These are phyloP conservation scores for Natrix natrix DNA, from an alignment of 2,797 vertebrate species.

Conservation along the genomic window DNA sequence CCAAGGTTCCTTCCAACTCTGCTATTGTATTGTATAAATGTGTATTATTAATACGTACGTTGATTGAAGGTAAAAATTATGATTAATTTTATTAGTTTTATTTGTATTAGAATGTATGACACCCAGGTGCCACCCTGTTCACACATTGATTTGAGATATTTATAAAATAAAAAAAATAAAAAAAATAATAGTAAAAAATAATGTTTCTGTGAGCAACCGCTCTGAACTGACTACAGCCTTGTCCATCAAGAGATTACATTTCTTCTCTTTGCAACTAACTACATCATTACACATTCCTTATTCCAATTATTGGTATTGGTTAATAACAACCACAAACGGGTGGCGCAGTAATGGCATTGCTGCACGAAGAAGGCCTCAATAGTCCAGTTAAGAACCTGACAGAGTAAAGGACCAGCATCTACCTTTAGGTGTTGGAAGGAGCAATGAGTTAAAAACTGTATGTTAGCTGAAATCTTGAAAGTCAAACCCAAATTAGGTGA, in stretches of 20 bases:
- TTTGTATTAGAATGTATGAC: too few relatives aligned
- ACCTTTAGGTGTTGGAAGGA: neutral
- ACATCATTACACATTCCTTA: neutral
- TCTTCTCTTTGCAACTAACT: neutral
- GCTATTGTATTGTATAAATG: too few relatives aligned
- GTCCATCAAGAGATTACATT: constrained; percentile 33
- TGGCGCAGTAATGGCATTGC: neutral
- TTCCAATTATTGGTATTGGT: neutral
- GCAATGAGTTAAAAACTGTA: neutral
- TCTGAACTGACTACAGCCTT: constrained; percentile 19
- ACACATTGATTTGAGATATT: too few relatives aligned
- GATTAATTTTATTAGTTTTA: too few relatives aligned
- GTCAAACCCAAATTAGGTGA: accelerated
- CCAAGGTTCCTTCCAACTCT: too few relatives aligned
- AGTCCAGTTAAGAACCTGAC: too few relatives aligned
- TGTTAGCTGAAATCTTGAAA: neutral
- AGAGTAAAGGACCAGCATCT: neutral
- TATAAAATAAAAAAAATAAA: too few relatives aligned
- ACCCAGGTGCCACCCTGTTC: too few relatives aligned
- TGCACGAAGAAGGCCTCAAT: neutral
- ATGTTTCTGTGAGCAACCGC: neutral
- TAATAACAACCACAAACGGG: neutral
- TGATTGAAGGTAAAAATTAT: too few relatives aligned
- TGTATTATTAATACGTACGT: too few relatives aligned
- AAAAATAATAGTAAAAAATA: neutral